Base-by-base conservation (phyloP, 2,797 vertebrate genomes). In the Echiichthys vipera region DNA sequence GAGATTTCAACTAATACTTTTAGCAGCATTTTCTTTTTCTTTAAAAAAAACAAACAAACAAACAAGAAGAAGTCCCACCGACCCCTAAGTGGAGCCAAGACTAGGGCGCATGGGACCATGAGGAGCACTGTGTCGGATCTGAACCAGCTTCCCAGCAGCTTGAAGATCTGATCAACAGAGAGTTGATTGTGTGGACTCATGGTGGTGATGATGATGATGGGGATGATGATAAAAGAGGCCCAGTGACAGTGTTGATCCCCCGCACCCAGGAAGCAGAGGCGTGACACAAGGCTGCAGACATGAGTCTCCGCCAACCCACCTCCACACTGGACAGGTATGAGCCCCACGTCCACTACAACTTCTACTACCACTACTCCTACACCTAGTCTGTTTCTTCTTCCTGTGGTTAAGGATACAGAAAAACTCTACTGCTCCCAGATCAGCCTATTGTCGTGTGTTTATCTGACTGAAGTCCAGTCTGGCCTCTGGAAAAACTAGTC, bases 251-350 rank as follows among this genome's bases (percentile, higher is more conserved):
- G 69, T 74, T 77, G 59, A 84, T 56, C 79, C 80, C n/a, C 81
- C 54, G 30, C 80, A 79, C 64, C n/a, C 77, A 71, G 78, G 77
- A 87, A 89, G 86, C 77, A 84, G 77, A 87, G 76, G 85, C 83
- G 77, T 9, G 70, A 56, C 74, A 64, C 76, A 47, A 43, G 87
- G 77, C 73, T 49, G 89, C 87, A 91, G 91, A 84, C 88, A 95
- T 95, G 95, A 95, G 92, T 79, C 81, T 95, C 56, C 92, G 93
- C 73, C 92, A 92, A 4, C 94, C 94, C 54, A 88, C 93, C 71
- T 94, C 94, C 10, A 93, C 95, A 0, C 92, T 95, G 90, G 94
- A 95, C 93, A 95, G 95, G 94, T 95, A 93, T 0, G 64, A 51
- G 24, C 49, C n/a, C 47, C 57, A 2, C 47, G 13, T 39, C 64